These are phyloP conservation scores for Scomber colias DNA, from an alignment of 2,113 vertebrate genomes.

Conservation along the genomic window DNA sequence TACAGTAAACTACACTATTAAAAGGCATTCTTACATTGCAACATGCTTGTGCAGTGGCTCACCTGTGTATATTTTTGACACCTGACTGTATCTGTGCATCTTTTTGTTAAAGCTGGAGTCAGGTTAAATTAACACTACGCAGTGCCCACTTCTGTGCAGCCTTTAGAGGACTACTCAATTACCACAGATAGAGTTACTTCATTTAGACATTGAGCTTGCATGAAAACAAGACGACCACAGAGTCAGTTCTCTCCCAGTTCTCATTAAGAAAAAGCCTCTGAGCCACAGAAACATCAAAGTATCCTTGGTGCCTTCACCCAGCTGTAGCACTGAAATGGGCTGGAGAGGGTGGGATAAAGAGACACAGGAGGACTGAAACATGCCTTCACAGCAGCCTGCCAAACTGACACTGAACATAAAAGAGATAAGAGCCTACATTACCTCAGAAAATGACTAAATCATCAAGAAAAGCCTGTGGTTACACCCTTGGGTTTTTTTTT, in stretches of 20 bases:
- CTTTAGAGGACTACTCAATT: slow-evolving; percentile 36
- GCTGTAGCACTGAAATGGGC: slow-evolving; percentile 64
- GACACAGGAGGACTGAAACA: slow-evolving; percentile 66
- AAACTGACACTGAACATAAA: slow-evolving; percentile 58
- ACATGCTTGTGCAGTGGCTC: background rate
- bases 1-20: background rate
- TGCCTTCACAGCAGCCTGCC: slow-evolving; percentile 67
- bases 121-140: slow-evolving; percentile 14
- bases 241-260: slow-evolving; percentile 69
- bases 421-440: slow-evolving; percentile 62
- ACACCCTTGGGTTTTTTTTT: slow-evolving; percentile 1
- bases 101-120: background rate
- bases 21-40: background rate
- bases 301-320: slow-evolving; percentile 66
- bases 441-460: slow-evolving; percentile 60
- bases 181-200: slow-evolving; percentile 42
- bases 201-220: slow-evolving; percentile 36
- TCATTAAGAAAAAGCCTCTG: slow-evolving; percentile 76
- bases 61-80: background rate
- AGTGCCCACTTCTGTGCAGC: slow-evolving; percentile 9
- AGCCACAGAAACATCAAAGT: slow-evolving; percentile 80
- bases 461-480: slow-evolving; percentile 36
- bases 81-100: background rate
- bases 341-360: slow-evolving; percentile 67
- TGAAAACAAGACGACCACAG: slow-evolving; percentile 64